Conservation (phyloP, 2,888 invertebrate genomes). For the Andrena bucephala region DNA sequence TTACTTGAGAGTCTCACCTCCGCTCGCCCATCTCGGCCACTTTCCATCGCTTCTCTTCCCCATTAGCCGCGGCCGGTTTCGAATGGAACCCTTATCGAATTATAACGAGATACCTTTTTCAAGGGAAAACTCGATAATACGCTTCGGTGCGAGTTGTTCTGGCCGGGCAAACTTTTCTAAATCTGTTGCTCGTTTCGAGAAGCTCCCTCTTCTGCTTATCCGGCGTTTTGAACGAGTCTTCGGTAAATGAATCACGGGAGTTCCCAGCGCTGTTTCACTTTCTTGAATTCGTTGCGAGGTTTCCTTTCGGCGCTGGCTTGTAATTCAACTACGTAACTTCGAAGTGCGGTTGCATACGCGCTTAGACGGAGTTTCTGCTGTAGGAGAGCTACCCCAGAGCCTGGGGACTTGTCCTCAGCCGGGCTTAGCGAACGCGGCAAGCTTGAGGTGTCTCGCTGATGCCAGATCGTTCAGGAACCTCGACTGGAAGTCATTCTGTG, state of each 20-base stretch:
- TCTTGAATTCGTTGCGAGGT: not conserved
- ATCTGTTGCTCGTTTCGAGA: not conserved
- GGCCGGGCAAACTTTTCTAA: not conserved
- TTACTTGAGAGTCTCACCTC: constrained; percentile 60
- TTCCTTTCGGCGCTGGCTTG: constrained; percentile 1
- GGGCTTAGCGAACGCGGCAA: no score
- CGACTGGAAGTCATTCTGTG: no score
- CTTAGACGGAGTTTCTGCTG: not conserved
- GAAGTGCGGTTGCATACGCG: constrained; percentile 23
- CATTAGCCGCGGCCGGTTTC: constrained; percentile 61
- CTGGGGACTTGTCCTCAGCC: no score
- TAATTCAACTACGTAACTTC: constrained; percentile 21
- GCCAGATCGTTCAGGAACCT: no score
- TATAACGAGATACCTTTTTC: constrained; percentile 63
- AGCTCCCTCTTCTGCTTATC: not conserved
- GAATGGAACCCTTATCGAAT: constrained; percentile 63
- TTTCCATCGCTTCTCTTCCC: constrained; percentile 61
- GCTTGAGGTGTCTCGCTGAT: no score
- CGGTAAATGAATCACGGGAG: constrained; percentile 6
- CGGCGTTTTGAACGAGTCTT: not conserved
- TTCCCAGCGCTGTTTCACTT: not conserved
- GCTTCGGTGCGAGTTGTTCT: not conserved
- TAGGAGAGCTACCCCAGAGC: not conserved
- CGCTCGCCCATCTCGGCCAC: constrained; percentile 58
- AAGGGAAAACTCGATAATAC: constrained; percentile 2